These are phyloP conservation scores for Drosophila fuyamai DNA, from an alignment of 1,140 invertebrate genomes.

Conservation along the genomic window DNA sequence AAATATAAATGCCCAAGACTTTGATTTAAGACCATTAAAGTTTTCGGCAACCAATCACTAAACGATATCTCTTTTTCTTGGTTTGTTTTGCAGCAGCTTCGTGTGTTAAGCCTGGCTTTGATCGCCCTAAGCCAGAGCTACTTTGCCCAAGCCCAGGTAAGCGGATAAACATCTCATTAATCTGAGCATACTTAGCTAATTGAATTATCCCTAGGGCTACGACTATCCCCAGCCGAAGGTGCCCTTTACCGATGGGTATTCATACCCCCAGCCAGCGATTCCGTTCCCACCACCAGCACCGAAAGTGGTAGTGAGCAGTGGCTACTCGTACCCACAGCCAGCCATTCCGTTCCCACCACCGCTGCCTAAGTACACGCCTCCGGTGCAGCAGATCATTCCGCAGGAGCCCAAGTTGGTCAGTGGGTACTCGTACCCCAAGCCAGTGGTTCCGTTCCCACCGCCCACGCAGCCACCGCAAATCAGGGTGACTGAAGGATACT, in stretches of 20 bases:
- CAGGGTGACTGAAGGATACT: slow-evolving; percentile 40
- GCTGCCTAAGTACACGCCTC: slow-evolving; percentile 40
- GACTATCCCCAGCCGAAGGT: slow-evolving; percentile 53
- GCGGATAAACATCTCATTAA: background rate
- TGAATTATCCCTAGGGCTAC: slow-evolving; percentile 39
- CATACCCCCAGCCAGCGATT: slow-evolving; percentile 51
- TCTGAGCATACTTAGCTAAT: slow-evolving; percentile 3
- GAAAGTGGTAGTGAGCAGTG: slow-evolving; percentile 23
- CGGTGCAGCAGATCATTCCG: slow-evolving; percentile 50
- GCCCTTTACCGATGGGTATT: slow-evolving; percentile 54
- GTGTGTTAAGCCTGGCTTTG: slow-evolving; percentile 48
- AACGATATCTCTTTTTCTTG: slow-evolving; percentile 10
- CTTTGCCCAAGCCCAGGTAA: slow-evolving; percentile 44
- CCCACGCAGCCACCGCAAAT: slow-evolving; percentile 22
- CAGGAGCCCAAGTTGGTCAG: slow-evolving; percentile 54
- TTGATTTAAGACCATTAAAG: slow-evolving; percentile 40
- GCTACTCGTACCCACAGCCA: slow-evolving; percentile 61
- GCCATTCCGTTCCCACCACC: slow-evolving; percentile 50
- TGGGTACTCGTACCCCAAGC: slow-evolving; percentile 73
- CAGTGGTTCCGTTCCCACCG: slow-evolving; percentile 57
- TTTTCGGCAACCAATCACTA: slow-evolving; percentile 29
- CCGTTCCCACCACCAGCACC: slow-evolving; percentile 51
- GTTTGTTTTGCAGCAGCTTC: slow-evolving; percentile 61
- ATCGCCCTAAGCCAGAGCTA: slow-evolving; percentile 42
- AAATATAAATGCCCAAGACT: slow-evolving; percentile 39